A percentile compares a stretch with the other conserved stretches of the same genome.
Evolutionary conservation across 2,797 vertebrate genomes (phyloP).

Genomic region (Aldrovandia affinis): DNA sequence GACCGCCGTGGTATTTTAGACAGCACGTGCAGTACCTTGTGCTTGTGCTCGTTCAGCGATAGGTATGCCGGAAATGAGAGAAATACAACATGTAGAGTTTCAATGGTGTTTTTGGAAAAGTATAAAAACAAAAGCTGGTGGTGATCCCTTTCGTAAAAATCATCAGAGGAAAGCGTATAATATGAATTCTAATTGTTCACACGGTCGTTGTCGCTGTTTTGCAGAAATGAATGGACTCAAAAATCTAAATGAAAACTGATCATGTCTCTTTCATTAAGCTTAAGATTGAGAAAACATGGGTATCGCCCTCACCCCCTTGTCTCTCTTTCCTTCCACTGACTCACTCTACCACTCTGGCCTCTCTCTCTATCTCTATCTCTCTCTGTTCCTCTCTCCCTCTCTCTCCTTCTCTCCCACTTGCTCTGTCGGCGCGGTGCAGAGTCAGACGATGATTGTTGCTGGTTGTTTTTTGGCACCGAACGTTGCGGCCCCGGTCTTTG

Average conservation of each 20-base stretch:
- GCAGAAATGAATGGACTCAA: not conserved
- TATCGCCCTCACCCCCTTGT: conserved; percentile 45
- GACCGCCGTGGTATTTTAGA: not conserved
- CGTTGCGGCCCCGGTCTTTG: not conserved
- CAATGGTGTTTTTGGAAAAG: not conserved
- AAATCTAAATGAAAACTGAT: not conserved
- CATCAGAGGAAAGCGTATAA: too few relatives aligned
- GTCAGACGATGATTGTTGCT: not conserved
- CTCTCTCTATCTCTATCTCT: not conserved
- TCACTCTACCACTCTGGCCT: too few relatives aligned
- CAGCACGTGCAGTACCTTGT: not conserved
- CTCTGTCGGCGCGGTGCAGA: not conserved
- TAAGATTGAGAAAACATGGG: not conserved
- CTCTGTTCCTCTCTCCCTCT: not conserved
- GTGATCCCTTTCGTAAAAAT: not conserved
- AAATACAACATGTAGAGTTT: not conserved
- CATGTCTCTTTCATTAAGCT: not conserved
- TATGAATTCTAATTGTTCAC: too few relatives aligned
- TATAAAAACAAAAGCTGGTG: not conserved
- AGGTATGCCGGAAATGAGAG: not conserved
- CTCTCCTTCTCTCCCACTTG: not conserved
- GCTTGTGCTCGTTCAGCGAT: not conserved
- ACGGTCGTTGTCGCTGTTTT: not conserved
- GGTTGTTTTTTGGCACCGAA: not conserved
- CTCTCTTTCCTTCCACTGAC: conserved; percentile 53